Percentiles rank a stretch among this genome's conserved stretches.
These are phyloP conservation scores for Protobothrops flavoviridis DNA, from an alignment of 2,113 vertebrate genomes.

Conservation along the genomic window DNA sequence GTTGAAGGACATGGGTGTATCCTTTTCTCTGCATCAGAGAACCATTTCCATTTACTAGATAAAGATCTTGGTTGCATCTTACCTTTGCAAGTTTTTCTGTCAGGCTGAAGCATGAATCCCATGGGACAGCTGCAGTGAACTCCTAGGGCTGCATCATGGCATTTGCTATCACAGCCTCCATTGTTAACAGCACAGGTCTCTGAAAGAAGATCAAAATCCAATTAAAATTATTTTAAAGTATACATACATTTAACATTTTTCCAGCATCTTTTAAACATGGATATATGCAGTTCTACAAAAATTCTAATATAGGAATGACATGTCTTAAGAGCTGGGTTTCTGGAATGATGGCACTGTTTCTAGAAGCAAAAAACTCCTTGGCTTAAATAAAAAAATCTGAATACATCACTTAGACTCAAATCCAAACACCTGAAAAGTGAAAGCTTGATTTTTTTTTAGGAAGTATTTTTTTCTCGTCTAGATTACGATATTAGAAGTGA, in stretches of 20 bases:
- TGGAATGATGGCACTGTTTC: not conserved
- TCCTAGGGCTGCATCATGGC: conserved; percentile 89
- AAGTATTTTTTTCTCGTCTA: not conserved
- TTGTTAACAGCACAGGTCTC: conserved; percentile 98
- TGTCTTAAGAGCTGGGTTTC: not conserved
- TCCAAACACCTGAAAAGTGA: not conserved
- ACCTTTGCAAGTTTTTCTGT: conserved; percentile 99
- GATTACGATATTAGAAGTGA: not conserved
- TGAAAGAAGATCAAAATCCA: conserved; percentile 58
- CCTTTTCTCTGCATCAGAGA: not conserved
- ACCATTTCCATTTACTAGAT: not conserved
- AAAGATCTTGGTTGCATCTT: conserved; percentile 15
- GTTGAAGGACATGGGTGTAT: not conserved
- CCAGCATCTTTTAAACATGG: not conserved
- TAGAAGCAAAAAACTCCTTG: not conserved
- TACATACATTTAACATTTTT: not conserved
- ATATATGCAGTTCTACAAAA: not conserved
- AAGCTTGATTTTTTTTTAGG: not conserved
- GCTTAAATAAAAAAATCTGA: not conserved
- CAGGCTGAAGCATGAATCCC: conserved; percentile 93
- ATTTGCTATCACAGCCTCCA: conserved; percentile 96
- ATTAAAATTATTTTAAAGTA: not conserved
- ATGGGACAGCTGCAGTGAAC: conserved; percentile 98
- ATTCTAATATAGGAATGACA: not conserved
- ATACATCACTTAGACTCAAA: not conserved